phyloP scores from a whole-genome alignment of 1,140 invertebrate genomes.

The Drosophila ogumai region DNA sequence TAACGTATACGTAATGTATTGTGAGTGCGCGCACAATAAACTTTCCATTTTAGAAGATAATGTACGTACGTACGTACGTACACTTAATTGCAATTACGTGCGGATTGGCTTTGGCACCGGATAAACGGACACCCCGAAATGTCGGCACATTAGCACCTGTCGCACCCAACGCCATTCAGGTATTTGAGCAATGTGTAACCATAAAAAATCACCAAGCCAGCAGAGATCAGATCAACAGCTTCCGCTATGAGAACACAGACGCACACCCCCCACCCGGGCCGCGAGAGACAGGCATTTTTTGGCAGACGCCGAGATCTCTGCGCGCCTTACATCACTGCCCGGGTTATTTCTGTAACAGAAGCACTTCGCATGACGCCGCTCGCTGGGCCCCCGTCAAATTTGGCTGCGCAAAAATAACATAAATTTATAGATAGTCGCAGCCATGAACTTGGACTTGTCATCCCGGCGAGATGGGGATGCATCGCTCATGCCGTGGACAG shows the following conservation, averaged over 20 bases:
- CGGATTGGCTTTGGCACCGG: slow-evolving; percentile 54
- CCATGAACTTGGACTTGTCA: slow-evolving; percentile 81
- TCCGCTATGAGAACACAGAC: slow-evolving; percentile 46
- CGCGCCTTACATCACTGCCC: slow-evolving; percentile 38
- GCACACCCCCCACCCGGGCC: neutral
- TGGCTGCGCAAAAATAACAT: slow-evolving; percentile 67
- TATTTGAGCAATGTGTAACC: slow-evolving; percentile 65
- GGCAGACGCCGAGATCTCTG: slow-evolving; percentile 30
- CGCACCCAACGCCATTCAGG: slow-evolving; percentile 46
- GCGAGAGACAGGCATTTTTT: slow-evolving; percentile 11
- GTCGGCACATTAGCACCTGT: slow-evolving; percentile 74
- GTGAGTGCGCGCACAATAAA: slow-evolving; percentile 49
- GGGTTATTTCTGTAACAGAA: slow-evolving; percentile 44
- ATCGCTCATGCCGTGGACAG: slow-evolving; percentile 46
- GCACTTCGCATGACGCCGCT: slow-evolving; percentile 15
- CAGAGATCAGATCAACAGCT: slow-evolving; percentile 42
- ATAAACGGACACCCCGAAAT: slow-evolving; percentile 53
- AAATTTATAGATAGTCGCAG: slow-evolving; percentile 56
- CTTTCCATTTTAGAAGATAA: slow-evolving; percentile 69
- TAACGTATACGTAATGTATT: slow-evolving; percentile 23
- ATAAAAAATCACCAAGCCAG: slow-evolving; percentile 42
- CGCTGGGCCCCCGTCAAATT: slow-evolving; percentile 46
- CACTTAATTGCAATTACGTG: slow-evolving; percentile 72
- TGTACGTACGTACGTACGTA: slow-evolving; percentile 27
- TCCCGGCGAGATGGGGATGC: slow-evolving; percentile 31